Evolutionary conservation across 2,113 vertebrate genomes (phyloP), one percentile per base, ranked within the genome.

Genomic region (Cyrtonyx montezumae): DNA sequence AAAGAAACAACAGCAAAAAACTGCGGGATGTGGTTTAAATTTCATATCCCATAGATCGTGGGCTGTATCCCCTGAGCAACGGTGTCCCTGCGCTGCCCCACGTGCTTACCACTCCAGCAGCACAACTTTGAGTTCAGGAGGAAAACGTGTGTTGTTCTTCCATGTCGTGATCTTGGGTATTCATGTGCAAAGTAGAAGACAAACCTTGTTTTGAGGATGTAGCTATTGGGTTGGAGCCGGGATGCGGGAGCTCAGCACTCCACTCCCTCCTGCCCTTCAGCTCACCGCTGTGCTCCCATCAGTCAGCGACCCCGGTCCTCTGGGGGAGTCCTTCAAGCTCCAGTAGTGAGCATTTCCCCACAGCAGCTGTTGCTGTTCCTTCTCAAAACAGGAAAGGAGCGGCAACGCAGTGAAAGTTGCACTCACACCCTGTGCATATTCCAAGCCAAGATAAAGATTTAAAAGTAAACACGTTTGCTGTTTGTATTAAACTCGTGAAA

Each of bases 401-500:
- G 9, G 21, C 45, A 20, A 25, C 26, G 26, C 19, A 34, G 32
- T 45, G 45, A 14, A 58, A n/a, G 36, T 15, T 25, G 19, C 30
- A 49, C 0, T 0, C 5, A 4, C 4, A 1, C 8, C 11, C 3
- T 26, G 1, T 25, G 8, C 40, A 9, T 83, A 55, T 84, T 73
- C 48, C 62, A 73, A 53, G 28, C 42, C n/a, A 76, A 94, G 43
- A 78, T 30, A 55, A 84, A 74, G 12, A 87, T 87, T 62, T 85
- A 46, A 90, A 87, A 75, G 43, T 65, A 56, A 81, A 34, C 1
- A 10, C 13, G 4, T 25, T 42, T 90, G 51, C 61, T 75, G 4
- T 88, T 90, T 86, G 48, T 62, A 28, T 36, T 49, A 32, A 90
- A 48, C 56, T 78, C 42, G 1, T 11, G 8, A 34, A 63, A 23